A percentile compares a stretch with the other conserved stretches of the same genome.
These are phyloP conservation scores for Rallus limicola DNA, from an alignment of 2,113 vertebrate species.

Conservation along the genomic window DNA sequence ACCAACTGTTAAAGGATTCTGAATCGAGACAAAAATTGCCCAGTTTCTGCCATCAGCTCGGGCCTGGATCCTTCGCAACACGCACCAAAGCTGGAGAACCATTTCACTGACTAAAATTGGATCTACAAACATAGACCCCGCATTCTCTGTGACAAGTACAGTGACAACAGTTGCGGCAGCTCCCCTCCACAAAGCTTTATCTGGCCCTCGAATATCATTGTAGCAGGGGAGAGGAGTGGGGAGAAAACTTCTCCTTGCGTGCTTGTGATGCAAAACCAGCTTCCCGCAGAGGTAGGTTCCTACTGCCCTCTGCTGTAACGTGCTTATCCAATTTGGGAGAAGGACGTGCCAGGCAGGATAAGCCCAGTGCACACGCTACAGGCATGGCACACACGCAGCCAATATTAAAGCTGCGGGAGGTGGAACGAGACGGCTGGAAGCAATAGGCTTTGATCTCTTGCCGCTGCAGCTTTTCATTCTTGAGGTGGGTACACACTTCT, in stretches of 20 bases:
- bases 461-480: not conserved
- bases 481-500: not conserved
- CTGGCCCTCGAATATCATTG: not conserved
- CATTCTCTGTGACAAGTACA: not conserved
- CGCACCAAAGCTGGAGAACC: not conserved
- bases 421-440: not conserved
- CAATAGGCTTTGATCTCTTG: not conserved
- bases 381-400: not conserved
- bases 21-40: not conserved
- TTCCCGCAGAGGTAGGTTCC: not conserved
- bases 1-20: not conserved
- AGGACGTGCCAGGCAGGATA: not conserved
- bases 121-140: not conserved
- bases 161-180: not conserved
- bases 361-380: not conserved
- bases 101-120: not conserved
- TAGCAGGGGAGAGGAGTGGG: not conserved
- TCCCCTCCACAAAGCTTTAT: not conserved
- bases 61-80: not conserved
- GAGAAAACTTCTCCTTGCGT: not conserved
- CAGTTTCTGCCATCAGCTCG: not conserved
- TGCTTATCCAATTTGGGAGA: not conserved
- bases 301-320: conserved; percentile 60
- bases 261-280: not conserved
- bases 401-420: not conserved